A percentile compares a stretch with the other conserved stretches of the same genome.
Evolutionary conservation across 2,797 vertebrate genomes (phyloP).

Genomic region (Threskiornis aethiopicus): DNA sequence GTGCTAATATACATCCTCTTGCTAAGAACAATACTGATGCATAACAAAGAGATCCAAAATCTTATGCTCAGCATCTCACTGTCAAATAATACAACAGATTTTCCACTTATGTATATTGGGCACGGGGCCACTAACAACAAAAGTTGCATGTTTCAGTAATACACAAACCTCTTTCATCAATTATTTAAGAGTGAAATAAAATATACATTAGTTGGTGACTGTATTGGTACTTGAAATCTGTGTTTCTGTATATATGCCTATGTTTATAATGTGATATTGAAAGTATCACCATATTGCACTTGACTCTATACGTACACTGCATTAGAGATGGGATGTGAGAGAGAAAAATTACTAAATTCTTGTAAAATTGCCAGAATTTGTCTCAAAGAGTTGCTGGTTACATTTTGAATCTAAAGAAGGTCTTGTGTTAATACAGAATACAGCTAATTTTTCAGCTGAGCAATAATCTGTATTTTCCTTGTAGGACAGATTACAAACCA

Average conservation of each 20-base stretch:
- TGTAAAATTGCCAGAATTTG: background rate
- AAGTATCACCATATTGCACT: background rate
- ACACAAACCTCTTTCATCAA: background rate
- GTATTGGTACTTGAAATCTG: background rate
- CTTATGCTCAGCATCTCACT: background rate
- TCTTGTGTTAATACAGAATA: background rate
- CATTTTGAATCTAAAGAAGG: background rate
- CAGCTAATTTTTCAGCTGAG: conserved; percentile 1
- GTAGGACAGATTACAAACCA: background rate
- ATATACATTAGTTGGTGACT: background rate
- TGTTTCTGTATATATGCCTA: background rate
- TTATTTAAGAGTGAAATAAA: background rate
- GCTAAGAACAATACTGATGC: background rate
- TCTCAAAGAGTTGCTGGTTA: background rate
- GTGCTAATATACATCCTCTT: background rate
- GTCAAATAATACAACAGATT: background rate
- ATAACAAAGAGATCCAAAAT: background rate
- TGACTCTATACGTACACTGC: background rate
- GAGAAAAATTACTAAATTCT: background rate
- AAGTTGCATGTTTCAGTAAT: background rate
- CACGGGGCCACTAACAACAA: background rate
- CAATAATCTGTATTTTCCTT: background rate
- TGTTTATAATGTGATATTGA: background rate
- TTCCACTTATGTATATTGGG: background rate
- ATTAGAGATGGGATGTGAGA: background rate